Conservation (phyloP, 2,888 invertebrate genomes). For the Chaetogeoica ovagalla region DNA sequence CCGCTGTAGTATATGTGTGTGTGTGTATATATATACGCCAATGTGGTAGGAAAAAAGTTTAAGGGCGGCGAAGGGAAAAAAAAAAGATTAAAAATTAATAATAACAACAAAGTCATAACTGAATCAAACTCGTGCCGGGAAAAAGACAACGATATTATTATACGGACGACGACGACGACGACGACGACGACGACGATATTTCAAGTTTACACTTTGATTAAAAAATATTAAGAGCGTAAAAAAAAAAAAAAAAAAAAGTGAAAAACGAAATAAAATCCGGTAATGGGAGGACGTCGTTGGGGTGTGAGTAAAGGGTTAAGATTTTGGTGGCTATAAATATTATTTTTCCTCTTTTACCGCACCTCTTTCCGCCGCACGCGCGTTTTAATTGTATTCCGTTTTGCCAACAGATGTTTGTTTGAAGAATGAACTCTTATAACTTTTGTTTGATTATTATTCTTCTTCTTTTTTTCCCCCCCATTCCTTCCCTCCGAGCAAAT, state of each 20-base stretch:
- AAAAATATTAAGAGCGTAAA: conserved; percentile 39
- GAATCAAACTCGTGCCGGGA: conserved; percentile 51
- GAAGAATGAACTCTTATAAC: conserved; percentile 51
- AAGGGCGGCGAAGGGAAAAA: conserved; percentile 21
- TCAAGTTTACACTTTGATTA: conserved; percentile 53
- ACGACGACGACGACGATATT: conserved; percentile 46
- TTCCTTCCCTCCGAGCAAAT: background rate
- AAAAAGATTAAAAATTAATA: conserved; percentile 53
- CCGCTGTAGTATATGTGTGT: background rate
- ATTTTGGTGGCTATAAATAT: conserved; percentile 51
- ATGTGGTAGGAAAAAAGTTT: conserved; percentile 45
- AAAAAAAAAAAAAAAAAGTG: conserved; percentile 20
- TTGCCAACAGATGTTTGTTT: conserved; percentile 52
- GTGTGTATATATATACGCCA: background rate
- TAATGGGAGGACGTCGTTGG: conserved; percentile 16
- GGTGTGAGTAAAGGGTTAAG: conserved; percentile 42
- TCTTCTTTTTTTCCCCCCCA: conserved; percentile 20
- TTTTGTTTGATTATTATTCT: conserved; percentile 31
- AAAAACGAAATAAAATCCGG: conserved; percentile 24
- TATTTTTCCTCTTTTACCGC: conserved; percentile 24
- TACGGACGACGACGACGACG: conserved; percentile 34
- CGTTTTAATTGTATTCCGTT: conserved; percentile 32
- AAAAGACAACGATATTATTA: conserved; percentile 48
- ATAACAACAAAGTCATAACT: conserved; percentile 53
- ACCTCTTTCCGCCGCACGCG: too few relatives aligned